Percentiles rank a stretch among this genome's conserved stretches.
Conservation (phyloP, 2,797 vertebrate species). For the Leuciscus waleckii region DNA sequence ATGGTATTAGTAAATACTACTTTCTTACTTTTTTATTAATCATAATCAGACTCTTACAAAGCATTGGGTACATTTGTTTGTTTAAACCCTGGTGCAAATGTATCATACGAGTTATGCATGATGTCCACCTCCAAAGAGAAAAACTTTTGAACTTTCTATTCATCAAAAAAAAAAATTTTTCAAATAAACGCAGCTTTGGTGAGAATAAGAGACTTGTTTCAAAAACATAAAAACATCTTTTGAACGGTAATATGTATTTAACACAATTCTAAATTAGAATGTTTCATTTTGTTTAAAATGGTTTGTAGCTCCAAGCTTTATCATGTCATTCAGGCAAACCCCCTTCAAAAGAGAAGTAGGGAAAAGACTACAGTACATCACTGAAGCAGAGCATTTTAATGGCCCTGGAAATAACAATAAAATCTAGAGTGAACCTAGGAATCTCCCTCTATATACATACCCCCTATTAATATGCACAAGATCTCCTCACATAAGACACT, state of each 20-base stretch:
- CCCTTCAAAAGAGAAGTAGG: not conserved
- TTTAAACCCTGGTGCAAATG: not conserved
- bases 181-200: not conserved
- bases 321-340: not conserved
- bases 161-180: too few species aligned
- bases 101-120: not conserved
- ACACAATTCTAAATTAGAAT: not conserved
- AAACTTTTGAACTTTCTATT: not conserved
- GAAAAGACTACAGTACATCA: not conserved
- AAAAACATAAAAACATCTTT: not conserved
- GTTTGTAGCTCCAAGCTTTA: not conserved
- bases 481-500: slow-evolving; percentile 14
- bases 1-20: not conserved
- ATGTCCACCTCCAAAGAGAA: not conserved
- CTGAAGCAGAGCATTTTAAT: not conserved
- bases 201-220: not conserved
- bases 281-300: not conserved
- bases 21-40: not conserved
- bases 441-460: not conserved
- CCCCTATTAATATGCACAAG: not conserved
- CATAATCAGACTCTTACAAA: not conserved
- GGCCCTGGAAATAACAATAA: not conserved
- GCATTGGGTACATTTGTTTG: not conserved
- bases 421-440: slow-evolving; percentile 15
- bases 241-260: rapidly evolving